Evolutionary conservation across 2,113 vertebrate species (phyloP).

Genomic region (Lepisosteus oculatus): DNA sequence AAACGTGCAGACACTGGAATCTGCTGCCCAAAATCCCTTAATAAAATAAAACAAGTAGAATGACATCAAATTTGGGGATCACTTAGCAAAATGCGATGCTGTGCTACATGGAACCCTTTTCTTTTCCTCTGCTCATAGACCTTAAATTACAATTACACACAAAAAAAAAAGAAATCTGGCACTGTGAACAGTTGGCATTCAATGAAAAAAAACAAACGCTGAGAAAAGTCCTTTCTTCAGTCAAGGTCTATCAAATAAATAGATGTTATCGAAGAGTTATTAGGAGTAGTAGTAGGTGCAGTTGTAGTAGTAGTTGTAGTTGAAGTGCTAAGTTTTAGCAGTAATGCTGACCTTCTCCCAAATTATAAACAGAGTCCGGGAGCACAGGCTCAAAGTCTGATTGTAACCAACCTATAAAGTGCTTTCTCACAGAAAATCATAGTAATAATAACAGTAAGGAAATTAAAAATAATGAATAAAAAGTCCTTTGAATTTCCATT

Average conservation of each 20-base stretch:
- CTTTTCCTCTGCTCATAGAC: slow-evolving; percentile 11
- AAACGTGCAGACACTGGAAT: slow-evolving; percentile 15
- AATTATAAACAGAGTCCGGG: slow-evolving; percentile 34
- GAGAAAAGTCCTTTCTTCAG: slow-evolving; percentile 32
- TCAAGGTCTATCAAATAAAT: slow-evolving; percentile 39
- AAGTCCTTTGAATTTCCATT: slow-evolving; percentile 26
- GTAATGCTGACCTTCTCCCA: slow-evolving; percentile 10
- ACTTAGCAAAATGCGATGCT: not conserved
- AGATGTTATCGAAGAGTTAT: slow-evolving; percentile 30
- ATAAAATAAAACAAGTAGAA: slow-evolving; percentile 16
- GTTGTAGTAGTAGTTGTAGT: slow-evolving; percentile 33
- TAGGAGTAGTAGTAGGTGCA: slow-evolving; percentile 43
- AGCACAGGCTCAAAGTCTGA: slow-evolving; percentile 54
- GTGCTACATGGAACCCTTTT: slow-evolving; percentile 13
- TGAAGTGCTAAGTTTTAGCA: slow-evolving; percentile 28
- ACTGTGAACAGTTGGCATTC: slow-evolving; percentile 56
- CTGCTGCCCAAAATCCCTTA: not conserved
- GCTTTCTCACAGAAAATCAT: slow-evolving; percentile 63
- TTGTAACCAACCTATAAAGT: slow-evolving; percentile 72
- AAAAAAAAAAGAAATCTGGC: slow-evolving; percentile 44
- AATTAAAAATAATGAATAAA: slow-evolving; percentile 32
- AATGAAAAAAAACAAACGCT: slow-evolving; percentile 39
- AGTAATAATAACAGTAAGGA: slow-evolving; percentile 30
- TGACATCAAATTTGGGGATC: not conserved
- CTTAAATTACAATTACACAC: slow-evolving; percentile 39